Percentiles rank a stretch among this genome's conserved stretches.
phyloP scores from a whole-genome alignment of 2,888 invertebrate species.

The Chrysotoxum bicinctum region DNA sequence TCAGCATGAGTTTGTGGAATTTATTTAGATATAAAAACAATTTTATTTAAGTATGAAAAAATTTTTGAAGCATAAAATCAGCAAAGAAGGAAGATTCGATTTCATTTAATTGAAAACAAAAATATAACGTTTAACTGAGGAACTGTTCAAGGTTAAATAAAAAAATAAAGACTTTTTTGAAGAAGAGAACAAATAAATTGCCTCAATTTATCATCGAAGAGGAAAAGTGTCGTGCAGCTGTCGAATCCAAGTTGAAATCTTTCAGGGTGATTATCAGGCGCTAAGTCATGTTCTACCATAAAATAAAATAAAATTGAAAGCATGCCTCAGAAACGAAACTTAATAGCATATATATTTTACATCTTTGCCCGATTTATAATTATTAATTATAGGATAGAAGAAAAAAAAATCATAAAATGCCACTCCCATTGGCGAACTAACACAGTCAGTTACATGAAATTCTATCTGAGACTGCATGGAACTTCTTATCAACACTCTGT shows the following conservation, averaged over 20 bases:
- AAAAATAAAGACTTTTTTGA: neutral
- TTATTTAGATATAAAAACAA: constrained; percentile 41
- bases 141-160: constrained; percentile 50
- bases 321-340: constrained; percentile 4
- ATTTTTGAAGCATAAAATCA: constrained; percentile 22
- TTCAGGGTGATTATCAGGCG: constrained; percentile 14
- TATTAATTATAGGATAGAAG: constrained; percentile 53
- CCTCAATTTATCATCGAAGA: constrained; percentile 36
- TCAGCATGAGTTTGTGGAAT: constrained; percentile 27
- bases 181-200: constrained; percentile 21
- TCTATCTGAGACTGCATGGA: constrained; percentile 57
- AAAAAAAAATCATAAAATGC: constrained; percentile 41
- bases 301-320: neutral
- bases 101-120: constrained; percentile 24
- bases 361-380: constrained; percentile 62
- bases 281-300: neutral
- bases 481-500: constrained; percentile 67
- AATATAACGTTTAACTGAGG: constrained; percentile 18
- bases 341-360: neutral
- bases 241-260: constrained; percentile 50
- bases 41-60: constrained; percentile 45
- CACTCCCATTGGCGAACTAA: constrained; percentile 52
- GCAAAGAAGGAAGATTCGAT: constrained; percentile 32
- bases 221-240: constrained; percentile 25
- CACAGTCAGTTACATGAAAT: constrained; percentile 49